Evolutionary conservation across 2,888 invertebrate genomes (phyloP), one percentile per base, ranked within the genome.

Genomic region (Tethea ocularis): DNA sequence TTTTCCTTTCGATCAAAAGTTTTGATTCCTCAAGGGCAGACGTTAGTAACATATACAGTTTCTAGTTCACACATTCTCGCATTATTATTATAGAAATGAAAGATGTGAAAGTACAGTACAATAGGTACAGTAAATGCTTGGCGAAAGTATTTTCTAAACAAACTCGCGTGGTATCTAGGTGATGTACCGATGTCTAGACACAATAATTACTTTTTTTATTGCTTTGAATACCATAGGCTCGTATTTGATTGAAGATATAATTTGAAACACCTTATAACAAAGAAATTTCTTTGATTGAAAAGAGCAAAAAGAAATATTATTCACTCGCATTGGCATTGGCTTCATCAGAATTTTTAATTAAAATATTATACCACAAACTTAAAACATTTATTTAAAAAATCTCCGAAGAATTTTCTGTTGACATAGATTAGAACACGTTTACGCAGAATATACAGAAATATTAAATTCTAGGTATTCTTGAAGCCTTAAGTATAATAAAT

Each of bases 141-240:
- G 33, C 11, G 54, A 33, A 54, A 11, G 54, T 33, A 54, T 54
- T 54, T 54, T 54, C 54, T 15, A 53, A 54, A 22, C 17, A 8
- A 36, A 15, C 29, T 33, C 13, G 54, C 17, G 15, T 33, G 22
- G 6, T 17, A 22, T 36, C 54, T 54, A 54, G 54, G 33, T 54
- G 36, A 13, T 33, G 54, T 54, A 54, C 33, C 33, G 10, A 54
- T 36, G 33, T 33, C 24, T 52, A 52, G 23, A 52, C 52, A n/a
- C n/a, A 24, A 6, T 26, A 15, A n/a, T 24, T 23, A n/a, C 52
- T n/a, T 24, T 52, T n/a, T 52, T 23, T 8, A 24, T 24, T 52
- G 20, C 23, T 26, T 24, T 51, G 6, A 22, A 24, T 51, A 23
- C 23, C 24, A 51, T 24, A 20, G 41, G 5, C 10, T 41, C 15